Conservation (phyloP, 2,888 invertebrate species). For the Polydesmus complanatus region DNA sequence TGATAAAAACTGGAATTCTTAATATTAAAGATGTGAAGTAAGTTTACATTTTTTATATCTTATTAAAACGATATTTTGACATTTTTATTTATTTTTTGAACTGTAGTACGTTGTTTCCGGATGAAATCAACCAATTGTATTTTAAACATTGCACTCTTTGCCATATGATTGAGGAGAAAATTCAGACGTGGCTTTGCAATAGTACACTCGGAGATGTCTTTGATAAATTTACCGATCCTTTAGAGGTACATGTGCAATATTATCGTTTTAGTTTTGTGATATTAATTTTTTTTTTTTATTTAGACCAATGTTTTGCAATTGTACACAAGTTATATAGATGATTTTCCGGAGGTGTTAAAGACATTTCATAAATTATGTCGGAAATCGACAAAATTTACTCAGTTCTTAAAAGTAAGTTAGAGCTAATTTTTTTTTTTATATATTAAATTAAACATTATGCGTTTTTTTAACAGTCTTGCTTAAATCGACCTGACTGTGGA, state of each 20-base stretch:
- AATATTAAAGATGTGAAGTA: constrained; percentile 28
- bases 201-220: constrained; percentile 33
- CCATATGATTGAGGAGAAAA: constrained; percentile 31
- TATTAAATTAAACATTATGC: neutral
- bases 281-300: constrained; percentile 13
- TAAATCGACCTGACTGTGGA: constrained; percentile 28
- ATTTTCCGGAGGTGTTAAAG: constrained; percentile 34
- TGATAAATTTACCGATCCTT: constrained; percentile 25
- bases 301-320: constrained; percentile 31
- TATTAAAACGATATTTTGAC: neutral
- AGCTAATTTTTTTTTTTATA: neutral
- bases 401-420: constrained; percentile 31
- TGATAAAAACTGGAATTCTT: constrained; percentile 27
- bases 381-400: constrained; percentile 30
- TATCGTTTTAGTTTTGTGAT: neutral
- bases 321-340: constrained; percentile 35
- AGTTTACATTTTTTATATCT: neutral
- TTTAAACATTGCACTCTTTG: constrained; percentile 34
- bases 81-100: neutral
- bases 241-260: constrained; percentile 16
- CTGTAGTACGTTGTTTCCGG: constrained; percentile 33
- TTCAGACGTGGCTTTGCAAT: constrained; percentile 30
- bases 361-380: constrained; percentile 32
- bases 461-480: constrained; percentile 21
- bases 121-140: constrained; percentile 32